Evolutionary conservation across 1,140 invertebrate genomes (phyloP).

Genomic region (Tetragnatha versicolor): DNA sequence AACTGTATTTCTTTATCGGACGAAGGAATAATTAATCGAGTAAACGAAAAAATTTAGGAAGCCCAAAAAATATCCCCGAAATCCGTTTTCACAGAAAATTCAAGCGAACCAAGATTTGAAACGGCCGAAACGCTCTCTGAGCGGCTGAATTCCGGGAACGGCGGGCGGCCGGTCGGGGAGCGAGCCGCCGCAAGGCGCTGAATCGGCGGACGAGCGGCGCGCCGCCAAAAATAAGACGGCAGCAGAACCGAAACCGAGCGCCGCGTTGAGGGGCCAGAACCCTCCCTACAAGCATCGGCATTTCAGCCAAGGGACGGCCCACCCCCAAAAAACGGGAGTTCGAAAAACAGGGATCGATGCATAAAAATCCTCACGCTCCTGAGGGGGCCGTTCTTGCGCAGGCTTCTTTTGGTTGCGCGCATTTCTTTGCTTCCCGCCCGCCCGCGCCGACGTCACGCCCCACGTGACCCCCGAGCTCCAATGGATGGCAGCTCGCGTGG

Average conservation of each 20-base stretch:
- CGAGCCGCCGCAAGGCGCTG: neutral
- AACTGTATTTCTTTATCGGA: no score
- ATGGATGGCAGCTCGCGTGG: slow-evolving; percentile 4
- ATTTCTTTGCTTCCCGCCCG: slow-evolving; percentile 33
- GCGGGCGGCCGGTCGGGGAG: neutral
- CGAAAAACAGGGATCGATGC: slow-evolving; percentile 14
- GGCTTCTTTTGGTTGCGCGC: slow-evolving; percentile 29
- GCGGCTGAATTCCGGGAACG: neutral
- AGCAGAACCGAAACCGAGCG: neutral
- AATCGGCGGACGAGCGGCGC: neutral
- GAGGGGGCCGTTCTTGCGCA: slow-evolving; percentile 38
- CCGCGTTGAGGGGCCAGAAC: neutral
- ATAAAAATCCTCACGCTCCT: slow-evolving; percentile 38
- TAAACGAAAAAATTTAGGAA: no score
- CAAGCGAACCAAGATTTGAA: neutral
- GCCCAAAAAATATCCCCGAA: neutral
- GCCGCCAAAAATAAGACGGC: neutral
- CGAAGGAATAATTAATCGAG: no score
- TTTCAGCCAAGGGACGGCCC: slow-evolving; percentile 22
- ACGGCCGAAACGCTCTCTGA: neutral
- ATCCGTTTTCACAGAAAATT: neutral
- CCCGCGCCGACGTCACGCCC: slow-evolving; percentile 32
- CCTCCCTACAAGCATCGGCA: slow-evolving; percentile 17
- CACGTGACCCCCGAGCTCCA: slow-evolving; percentile 34
- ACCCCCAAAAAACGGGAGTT: neutral